phyloP scores from a whole-genome alignment of 2,113 vertebrate species.

The Micronisus gabar region DNA sequence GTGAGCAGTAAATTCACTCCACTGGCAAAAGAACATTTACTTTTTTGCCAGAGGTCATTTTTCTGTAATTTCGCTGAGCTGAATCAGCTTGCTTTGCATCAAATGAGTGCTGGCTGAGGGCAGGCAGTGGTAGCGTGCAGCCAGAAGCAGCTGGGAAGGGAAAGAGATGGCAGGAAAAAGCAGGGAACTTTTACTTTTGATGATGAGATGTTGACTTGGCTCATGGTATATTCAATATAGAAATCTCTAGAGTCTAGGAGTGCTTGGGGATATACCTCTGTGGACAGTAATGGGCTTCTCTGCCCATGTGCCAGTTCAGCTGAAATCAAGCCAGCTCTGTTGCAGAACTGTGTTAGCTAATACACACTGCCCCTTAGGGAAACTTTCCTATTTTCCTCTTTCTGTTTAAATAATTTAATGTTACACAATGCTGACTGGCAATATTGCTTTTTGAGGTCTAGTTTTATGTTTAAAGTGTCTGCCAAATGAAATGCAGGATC shows the following conservation, averaged over 20 bases:
- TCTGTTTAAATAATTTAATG: not conserved
- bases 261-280: not conserved
- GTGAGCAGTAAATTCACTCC: not conserved
- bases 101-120: not conserved
- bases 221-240: accelerated
- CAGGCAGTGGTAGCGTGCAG: not conserved
- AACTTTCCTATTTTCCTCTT: not conserved
- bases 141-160: not conserved
- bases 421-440: not conserved
- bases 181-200: not conserved
- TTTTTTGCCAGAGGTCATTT: not conserved
- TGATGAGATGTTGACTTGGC: not conserved
- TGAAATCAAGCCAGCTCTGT: not conserved
- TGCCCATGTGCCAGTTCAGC: not conserved
- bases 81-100: not conserved
- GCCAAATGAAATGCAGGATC: not conserved
- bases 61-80: not conserved
- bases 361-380: not conserved
- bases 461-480: not conserved
- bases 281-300: not conserved
- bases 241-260: not conserved
- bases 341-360: not conserved
- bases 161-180: not conserved
- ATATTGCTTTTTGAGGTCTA: not conserved
- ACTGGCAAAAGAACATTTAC: not conserved